These are phyloP conservation scores for Nicator chloris DNA, from an alignment of 2,113 vertebrate genomes.

Conservation along the genomic window DNA sequence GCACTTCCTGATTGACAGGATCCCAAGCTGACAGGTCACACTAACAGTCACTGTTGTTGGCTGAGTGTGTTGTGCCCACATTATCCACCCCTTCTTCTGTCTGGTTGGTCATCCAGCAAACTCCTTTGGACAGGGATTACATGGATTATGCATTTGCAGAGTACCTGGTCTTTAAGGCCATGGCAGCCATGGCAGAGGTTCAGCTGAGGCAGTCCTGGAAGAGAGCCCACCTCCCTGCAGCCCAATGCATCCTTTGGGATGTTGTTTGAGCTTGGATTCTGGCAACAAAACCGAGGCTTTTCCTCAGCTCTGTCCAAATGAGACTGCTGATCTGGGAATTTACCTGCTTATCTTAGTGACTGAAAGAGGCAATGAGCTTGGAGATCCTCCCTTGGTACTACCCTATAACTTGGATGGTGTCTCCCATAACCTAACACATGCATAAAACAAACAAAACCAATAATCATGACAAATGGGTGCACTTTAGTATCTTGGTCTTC, in stretches of 20 bases:
- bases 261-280: not conserved
- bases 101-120: fast-evolving
- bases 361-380: not conserved
- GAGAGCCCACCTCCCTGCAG: not conserved
- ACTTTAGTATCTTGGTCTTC: not conserved
- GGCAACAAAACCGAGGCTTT: not conserved
- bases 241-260: not conserved
- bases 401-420: not conserved
- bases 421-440: not conserved
- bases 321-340: not conserved
- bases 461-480: not conserved
- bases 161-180: not conserved
- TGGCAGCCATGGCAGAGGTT: not conserved
- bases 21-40: not conserved
- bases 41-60: not conserved
- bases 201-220: not conserved
- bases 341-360: not conserved
- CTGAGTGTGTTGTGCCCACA: not conserved
- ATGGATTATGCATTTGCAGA: not conserved
- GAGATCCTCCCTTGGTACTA: not conserved
- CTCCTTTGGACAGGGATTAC: fast-evolving
- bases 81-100: not conserved
- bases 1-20: not conserved
- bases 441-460: not conserved
- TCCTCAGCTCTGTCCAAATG: not conserved